These are phyloP conservation scores for Atherix ibis DNA, from an alignment of 2,888 invertebrate genomes.

Conservation along the genomic window DNA sequence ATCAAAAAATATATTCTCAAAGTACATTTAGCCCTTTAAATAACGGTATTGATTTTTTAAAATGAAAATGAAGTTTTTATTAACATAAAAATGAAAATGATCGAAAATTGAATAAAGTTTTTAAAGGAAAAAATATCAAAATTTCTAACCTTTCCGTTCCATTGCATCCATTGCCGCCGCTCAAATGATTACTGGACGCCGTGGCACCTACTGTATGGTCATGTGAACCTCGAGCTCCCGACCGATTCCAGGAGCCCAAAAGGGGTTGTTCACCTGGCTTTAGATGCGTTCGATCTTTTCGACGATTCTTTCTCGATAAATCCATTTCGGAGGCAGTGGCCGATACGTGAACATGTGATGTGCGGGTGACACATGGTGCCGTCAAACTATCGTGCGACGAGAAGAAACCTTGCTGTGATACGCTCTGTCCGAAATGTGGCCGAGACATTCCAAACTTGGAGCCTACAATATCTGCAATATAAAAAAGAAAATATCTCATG, in stretches of 20 bases:
- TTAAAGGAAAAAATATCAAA: no score
- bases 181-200: constrained; percentile 43
- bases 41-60: no score
- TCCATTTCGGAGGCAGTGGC: constrained; percentile 57
- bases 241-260: constrained; percentile 50
- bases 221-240: constrained; percentile 34
- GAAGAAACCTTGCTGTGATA: constrained; percentile 46
- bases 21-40: no score
- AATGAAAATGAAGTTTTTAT: no score
- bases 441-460: constrained; percentile 60
- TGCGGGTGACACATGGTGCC: constrained; percentile 49
- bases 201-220: constrained; percentile 38
- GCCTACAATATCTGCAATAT: constrained; percentile 52
- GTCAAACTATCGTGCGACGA: constrained; percentile 60
- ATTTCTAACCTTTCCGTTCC: constrained; percentile 51
- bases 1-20: no score
- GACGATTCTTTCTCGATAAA: constrained; percentile 46
- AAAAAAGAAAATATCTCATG: no score
- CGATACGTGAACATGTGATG: constrained; percentile 36
- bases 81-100: no score
- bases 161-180: constrained; percentile 45
- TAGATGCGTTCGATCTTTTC: constrained; percentile 48
- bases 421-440: constrained; percentile 35
- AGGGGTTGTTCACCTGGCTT: constrained; percentile 62
- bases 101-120: no score